Evolutionary conservation across 2,797 vertebrate species (phyloP).

Genomic region (Microtus agrestis): DNA sequence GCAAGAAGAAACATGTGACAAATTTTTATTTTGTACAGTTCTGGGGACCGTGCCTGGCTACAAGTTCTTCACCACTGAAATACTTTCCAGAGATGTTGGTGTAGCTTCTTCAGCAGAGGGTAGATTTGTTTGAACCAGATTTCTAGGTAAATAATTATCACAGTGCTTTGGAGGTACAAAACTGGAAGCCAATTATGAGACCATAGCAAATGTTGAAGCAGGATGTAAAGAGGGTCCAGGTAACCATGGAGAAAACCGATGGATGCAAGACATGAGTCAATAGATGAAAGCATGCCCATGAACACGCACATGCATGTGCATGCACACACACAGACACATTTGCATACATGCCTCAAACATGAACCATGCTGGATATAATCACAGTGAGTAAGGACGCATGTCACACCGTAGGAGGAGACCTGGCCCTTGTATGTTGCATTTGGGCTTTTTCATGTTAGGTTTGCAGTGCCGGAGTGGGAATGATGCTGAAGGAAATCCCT

Average conservation of each 20-base stretch:
- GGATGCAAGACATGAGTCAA: not conserved
- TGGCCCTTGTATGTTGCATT: slow-evolving; percentile 31
- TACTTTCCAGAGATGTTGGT: not conserved
- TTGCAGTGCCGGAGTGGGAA: slow-evolving; percentile 57
- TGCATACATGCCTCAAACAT: not conserved
- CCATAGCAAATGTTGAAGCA: not conserved
- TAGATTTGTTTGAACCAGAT: not conserved
- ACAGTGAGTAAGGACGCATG: not conserved
- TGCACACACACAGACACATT: not conserved
- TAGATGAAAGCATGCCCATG: not conserved
- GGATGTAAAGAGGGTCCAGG: not conserved
- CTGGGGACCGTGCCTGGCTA: too few species aligned
- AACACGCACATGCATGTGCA: not conserved
- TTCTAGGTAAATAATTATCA: not conserved
- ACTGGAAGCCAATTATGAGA: not conserved
- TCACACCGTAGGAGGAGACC: fast-evolving
- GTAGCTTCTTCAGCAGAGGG: not conserved
- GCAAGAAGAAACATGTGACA: not conserved
- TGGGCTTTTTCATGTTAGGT: slow-evolving; percentile 76
- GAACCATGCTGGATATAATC: not conserved
- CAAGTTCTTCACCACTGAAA: not conserved
- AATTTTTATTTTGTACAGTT: not conserved
- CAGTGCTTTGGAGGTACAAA: not conserved
- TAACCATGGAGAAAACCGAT: not conserved
- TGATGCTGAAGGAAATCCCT: slow-evolving; percentile 69